Base-by-base conservation (phyloP, 2,888 invertebrate genomes). In the Coecobrya sp. region DNA sequence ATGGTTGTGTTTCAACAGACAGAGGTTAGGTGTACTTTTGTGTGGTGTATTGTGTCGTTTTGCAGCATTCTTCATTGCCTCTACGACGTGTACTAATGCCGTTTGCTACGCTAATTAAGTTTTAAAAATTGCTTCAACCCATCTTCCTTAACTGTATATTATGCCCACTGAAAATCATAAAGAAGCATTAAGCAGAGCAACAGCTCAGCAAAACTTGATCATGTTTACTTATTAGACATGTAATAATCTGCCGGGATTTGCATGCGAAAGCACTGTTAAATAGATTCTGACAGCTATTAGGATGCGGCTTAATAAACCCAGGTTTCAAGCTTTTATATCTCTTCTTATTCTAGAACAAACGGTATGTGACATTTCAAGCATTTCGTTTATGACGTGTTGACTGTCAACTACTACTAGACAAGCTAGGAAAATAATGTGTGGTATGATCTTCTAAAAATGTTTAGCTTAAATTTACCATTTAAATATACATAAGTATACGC, bases 361-460 rank as follows among this genome's bases (percentile, higher is more conserved):
- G 59, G 84, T 42, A 84, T 68, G 84, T 42, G 65, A 81, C 70
- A 84, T 68, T 87, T 87, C 55, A 84, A 84, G 73, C 84, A 73
- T 36, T 42, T 84, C 82, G 49, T 89, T 84, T 89, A 84, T 89
- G 89, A 89, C 62, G 89, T 89, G 89, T 36, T 84, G 89, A 89
- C 88, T 88, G 88, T 62, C 79, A 79, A 88, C 27, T 42, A 36
- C 73, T 86, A 19, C 25, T 52, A 25, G 62, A 70, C 25, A 27
- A 36, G 3, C 7, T 19, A 73, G 1, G 0, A 42, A 73, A 36
- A 11, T 10, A 36, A 42, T 73, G 27, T 73, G 42, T 36, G 16
- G 42, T n/a, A 19, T n/a, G 10, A 7, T 73, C 13, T 11, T 11
- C 42, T 19, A 19, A 59, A 55, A 1, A 2, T 59, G 59, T 7